Percentiles rank a stretch among this genome's conserved stretches.
phyloP scores from a whole-genome alignment of 2,797 vertebrate species.

The Odontamblyopus lacepedii region DNA sequence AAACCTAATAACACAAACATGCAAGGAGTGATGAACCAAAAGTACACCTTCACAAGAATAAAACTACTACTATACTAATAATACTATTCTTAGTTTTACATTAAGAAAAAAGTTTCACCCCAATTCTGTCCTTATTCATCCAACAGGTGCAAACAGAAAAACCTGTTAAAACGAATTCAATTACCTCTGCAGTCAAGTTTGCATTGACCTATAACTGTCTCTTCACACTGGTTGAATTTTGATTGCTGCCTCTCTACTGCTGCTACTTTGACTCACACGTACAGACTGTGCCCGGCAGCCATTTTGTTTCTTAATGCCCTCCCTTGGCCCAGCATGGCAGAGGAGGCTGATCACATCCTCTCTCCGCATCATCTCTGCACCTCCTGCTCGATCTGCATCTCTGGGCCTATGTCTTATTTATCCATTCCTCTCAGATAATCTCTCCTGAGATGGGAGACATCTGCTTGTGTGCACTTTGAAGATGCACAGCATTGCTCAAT shows the following conservation, averaged over 20 bases:
- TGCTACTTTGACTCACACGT: not conserved
- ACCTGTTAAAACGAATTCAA: not conserved
- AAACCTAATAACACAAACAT: too few relatives aligned
- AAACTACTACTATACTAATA: not conserved
- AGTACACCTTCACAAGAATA: not conserved
- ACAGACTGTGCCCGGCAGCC: conserved; percentile 17
- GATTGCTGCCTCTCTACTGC: not conserved
- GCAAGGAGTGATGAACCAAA: not conserved
- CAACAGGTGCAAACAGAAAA: not conserved
- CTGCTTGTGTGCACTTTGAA: conserved; percentile 80
- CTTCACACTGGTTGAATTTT: not conserved
- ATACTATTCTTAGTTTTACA: too few relatives aligned
- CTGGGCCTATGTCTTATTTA: conserved; percentile 76
- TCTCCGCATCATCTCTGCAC: conserved; percentile 31
- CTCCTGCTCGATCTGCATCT: conserved; percentile 64
- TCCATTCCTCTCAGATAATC: conserved; percentile 76
- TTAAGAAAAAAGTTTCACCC: not conserved
- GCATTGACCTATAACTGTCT: conserved; percentile 6
- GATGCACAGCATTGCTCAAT: conserved; percentile 73
- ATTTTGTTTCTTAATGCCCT: conserved; percentile 31
- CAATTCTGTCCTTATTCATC: not conserved
- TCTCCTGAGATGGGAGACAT: conserved; percentile 79
- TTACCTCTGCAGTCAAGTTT: not conserved
- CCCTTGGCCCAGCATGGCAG: conserved; percentile 39
- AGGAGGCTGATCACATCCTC: conserved; percentile 31